Evolutionary conservation across 2,797 vertebrate genomes (phyloP), one percentile per base, ranked within the genome.

Genomic region (Sus cebifrons): DNA sequence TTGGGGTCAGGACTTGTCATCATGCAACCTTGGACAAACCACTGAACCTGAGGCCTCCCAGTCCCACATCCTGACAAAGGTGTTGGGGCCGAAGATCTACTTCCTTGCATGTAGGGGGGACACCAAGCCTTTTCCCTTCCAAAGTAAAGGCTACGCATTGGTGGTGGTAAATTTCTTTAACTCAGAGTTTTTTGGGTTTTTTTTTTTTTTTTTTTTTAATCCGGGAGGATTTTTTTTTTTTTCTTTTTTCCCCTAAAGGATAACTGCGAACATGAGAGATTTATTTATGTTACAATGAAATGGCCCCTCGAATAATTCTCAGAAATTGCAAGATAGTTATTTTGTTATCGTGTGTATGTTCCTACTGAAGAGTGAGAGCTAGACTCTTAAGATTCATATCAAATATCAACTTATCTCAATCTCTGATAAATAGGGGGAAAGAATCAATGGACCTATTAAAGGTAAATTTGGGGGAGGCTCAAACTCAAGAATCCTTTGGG

Each of bases 201-300:
- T 40, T n/a, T 67, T 91, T 5, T 40, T n/a, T 67, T 91, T 6
- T 40, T 62, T 79, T n/a, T 44, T 64, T 21, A n/a, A 79, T 23
- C 1, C 36, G 70, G 20, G 78, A 21, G n/a, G 44, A 49, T 49
- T 49, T 49, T 40, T 40, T 49, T 49, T 40, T 40, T 62, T 79
- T 23, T n/a, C 36, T 70, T 75, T 71, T 64, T 21, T 27, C 74
- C 18, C 1, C 36, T 70, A 17, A 83, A 21, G 36, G 56, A 87
- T 12, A 32, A n/a, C 32, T 71, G 86, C 89, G 54, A 71, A 81
- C 86, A 52, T 58, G n/a, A 70, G 36, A 44, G 71, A 75, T 70
- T 84, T 94, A 62, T 79, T 73, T 93, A 85, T 71, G 67, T 67
- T 83, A 73, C 14, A 78, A 75, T 27, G 44, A 88, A 88, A 68